A percentile compares a stretch with the other conserved stretches of the same genome.
Evolutionary conservation across 2,797 vertebrate genomes (phyloP).

Genomic region (Arctocebus calabarensis): DNA sequence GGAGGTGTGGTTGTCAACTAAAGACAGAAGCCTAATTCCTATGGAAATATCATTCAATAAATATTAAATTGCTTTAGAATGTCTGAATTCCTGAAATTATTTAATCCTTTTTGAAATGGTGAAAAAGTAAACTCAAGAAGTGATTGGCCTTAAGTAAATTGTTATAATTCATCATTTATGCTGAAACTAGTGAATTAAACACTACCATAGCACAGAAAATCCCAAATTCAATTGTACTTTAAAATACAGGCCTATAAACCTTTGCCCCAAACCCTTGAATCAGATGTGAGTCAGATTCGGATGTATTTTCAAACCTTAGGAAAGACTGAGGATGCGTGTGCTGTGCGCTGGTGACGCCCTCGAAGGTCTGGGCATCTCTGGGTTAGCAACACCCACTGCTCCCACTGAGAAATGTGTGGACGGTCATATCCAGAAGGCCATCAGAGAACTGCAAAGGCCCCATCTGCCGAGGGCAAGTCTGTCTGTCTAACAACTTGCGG

Average conservation of each 20-base stretch:
- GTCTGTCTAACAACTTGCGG: neutral
- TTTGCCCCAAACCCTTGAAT: neutral
- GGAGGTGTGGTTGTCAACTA: neutral
- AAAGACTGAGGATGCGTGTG: accelerated
- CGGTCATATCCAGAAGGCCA: accelerated
- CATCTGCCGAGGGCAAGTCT: neutral
- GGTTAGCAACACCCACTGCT: accelerated
- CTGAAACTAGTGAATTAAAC: neutral
- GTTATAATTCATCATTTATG: neutral
- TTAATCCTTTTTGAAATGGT: neutral
- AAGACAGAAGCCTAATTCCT: neutral
- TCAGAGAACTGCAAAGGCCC: too few species aligned
- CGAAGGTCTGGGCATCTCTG: too few species aligned
- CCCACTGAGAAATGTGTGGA: accelerated
- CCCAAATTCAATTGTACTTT: neutral
- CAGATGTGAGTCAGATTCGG: neutral
- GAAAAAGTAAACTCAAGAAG: neutral
- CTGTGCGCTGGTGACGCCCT: accelerated
- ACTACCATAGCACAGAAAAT: neutral
- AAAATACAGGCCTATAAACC: neutral
- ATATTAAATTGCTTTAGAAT: neutral
- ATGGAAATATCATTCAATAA: neutral
- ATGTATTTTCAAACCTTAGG: neutral
- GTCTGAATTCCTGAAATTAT: neutral
- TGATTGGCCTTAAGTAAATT: neutral